These are phyloP conservation scores for Pollimyrus isidori DNA, from an alignment of 2,113 vertebrate genomes.

Conservation along the genomic window DNA sequence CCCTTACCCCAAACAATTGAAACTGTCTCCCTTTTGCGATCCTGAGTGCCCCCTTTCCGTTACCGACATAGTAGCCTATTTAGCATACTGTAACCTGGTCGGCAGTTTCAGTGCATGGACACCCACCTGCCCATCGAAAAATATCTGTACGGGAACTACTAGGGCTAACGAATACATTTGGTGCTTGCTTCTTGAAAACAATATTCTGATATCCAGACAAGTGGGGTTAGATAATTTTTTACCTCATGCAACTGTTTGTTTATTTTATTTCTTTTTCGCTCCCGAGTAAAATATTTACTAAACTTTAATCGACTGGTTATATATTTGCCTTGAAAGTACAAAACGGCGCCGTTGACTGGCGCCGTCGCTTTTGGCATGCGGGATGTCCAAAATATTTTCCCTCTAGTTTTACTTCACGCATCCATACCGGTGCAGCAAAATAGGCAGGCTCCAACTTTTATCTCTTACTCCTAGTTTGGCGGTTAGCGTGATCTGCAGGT, in stretches of 20 bases:
- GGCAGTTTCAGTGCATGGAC: background rate
- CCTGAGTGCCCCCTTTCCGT: no score
- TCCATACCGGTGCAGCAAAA: background rate
- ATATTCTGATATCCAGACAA: background rate
- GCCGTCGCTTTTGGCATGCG: background rate
- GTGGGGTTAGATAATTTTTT: background rate
- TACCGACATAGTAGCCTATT: background rate
- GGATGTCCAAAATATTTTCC: background rate
- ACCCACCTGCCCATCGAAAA: background rate
- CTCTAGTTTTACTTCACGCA: background rate
- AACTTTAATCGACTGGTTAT: background rate
- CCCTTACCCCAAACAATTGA: background rate
- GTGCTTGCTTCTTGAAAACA: background rate
- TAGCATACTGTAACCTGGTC: background rate
- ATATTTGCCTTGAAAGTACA: background rate
- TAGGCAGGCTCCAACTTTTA: background rate
- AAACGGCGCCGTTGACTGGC: background rate
- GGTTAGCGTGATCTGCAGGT: background rate
- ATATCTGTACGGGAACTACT: background rate
- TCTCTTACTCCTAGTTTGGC: background rate
- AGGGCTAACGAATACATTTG: background rate
- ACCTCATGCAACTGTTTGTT: background rate
- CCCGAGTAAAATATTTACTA: background rate
- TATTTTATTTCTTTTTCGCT: background rate
- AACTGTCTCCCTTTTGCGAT: background rate